A percentile compares a stretch with the other conserved stretches of the same genome.
These are phyloP conservation scores for Drosophila phalerata DNA, from an alignment of 2,888 invertebrate species.

Conservation along the genomic window DNA sequence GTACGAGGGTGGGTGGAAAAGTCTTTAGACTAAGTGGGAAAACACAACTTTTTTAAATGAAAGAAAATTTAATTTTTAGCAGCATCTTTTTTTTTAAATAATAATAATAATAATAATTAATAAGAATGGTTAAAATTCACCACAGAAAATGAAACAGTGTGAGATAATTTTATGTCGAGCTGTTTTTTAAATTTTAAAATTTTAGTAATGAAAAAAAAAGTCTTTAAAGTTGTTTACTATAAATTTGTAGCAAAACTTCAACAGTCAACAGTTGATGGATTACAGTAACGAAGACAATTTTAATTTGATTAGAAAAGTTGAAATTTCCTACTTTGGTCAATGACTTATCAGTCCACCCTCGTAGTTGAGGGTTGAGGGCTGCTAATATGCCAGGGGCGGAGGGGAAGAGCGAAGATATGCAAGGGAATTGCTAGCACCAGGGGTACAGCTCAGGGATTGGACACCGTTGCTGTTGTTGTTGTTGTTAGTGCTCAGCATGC, in stretches of 20 bases:
- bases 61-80: too few relatives aligned
- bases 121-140: too few relatives aligned
- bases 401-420: slow-evolving; percentile 3
- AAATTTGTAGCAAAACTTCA: neutral
- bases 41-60: too few relatives aligned
- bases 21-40: neutral
- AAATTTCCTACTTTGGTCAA: neutral
- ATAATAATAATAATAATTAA: too few relatives aligned
- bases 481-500: slow-evolving; percentile 65
- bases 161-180: neutral
- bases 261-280: neutral
- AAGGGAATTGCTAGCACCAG: slow-evolving; percentile 2
- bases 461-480: slow-evolving; percentile 12
- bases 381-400: slow-evolving; percentile 64
- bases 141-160: too few relatives aligned
- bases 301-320: neutral
- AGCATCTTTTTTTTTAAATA: too few relatives aligned
- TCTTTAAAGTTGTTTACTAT: neutral
- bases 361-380: slow-evolving; percentile 42
- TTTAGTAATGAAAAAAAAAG: neutral
- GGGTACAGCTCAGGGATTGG: slow-evolving; percentile 13
- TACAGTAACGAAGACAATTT: neutral
- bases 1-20: neutral
- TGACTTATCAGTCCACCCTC: neutral
- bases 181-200: neutral